Conservation (phyloP, 2,888 invertebrate species). For the Drymonia ruficornis region DNA sequence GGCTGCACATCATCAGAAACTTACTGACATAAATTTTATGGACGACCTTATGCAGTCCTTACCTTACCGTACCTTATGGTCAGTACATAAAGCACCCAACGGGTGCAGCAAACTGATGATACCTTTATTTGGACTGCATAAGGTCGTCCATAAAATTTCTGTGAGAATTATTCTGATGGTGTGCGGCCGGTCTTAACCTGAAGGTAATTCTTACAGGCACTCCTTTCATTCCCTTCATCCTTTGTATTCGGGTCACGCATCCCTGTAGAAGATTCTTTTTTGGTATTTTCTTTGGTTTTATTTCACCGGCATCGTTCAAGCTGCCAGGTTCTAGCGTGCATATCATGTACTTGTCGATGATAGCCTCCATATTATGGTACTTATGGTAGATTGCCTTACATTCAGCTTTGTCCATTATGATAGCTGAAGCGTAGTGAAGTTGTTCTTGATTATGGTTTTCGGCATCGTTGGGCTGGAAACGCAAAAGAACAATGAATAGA, state of each 20-base stretch:
- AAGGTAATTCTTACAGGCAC: constrained; percentile 9
- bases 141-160: no score
- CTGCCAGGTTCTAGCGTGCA: constrained; percentile 43
- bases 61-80: no score
- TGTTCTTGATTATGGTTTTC: constrained; percentile 33
- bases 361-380: constrained; percentile 20
- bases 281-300: no score
- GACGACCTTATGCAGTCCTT: no score
- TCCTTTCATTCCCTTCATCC: constrained; percentile 10
- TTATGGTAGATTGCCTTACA: constrained; percentile 40
- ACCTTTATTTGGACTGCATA: no score
- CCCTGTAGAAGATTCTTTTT: constrained; percentile 17
- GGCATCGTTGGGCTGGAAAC: constrained; percentile 34
- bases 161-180: no score
- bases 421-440: constrained; percentile 37
- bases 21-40: no score
- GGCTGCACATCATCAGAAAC: no score
- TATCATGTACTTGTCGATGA: constrained; percentile 53
- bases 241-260: constrained; percentile 19
- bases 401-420: constrained; percentile 33
- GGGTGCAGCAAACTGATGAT: no score
- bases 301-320: constrained; percentile 26
- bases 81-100: no score
- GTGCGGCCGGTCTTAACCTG: no score
- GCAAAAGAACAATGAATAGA: neutral